phyloP scores from a whole-genome alignment of 2,113 vertebrate genomes.

The Plestiodon gilberti region DNA sequence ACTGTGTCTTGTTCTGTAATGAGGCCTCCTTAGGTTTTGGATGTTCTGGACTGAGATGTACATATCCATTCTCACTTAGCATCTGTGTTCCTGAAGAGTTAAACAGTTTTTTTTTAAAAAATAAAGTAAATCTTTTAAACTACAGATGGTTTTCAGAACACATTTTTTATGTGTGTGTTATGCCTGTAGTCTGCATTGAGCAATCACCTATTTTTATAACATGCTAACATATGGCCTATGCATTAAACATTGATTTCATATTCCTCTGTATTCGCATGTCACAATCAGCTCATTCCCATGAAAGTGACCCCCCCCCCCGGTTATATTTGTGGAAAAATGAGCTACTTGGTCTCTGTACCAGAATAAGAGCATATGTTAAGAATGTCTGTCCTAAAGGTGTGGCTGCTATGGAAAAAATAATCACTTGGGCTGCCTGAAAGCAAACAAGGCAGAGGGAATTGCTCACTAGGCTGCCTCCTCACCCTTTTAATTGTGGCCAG shows the following conservation, averaged over 20 bases:
- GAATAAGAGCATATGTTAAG: background rate
- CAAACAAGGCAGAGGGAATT: constrained; percentile 37
- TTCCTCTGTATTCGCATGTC: rapidly evolving
- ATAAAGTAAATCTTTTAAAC: background rate
- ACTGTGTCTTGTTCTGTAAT: background rate
- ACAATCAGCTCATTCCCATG: background rate
- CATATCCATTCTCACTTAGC: constrained; percentile 28
- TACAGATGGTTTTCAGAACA: background rate
- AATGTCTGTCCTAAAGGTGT: constrained; percentile 23
- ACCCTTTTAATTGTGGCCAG: constrained; percentile 6
- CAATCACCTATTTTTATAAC: background rate
- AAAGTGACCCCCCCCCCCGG: background rate
- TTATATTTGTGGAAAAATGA: background rate
- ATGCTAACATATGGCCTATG: background rate
- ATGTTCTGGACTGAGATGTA: constrained; percentile 1
- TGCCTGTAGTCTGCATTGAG: background rate
- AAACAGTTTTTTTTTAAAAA: background rate
- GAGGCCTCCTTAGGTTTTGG: background rate
- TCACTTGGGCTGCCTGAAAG: constrained; percentile 32
- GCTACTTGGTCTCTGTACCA: background rate
- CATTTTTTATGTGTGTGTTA: constrained; percentile 9
- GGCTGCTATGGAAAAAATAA: constrained; percentile 53
- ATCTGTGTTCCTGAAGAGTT: background rate
- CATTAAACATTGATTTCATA: background rate
- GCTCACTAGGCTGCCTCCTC: constrained; percentile 14